Evolutionary conservation across 2,888 invertebrate species (phyloP).

Genomic region (Hyalella azteca): DNA sequence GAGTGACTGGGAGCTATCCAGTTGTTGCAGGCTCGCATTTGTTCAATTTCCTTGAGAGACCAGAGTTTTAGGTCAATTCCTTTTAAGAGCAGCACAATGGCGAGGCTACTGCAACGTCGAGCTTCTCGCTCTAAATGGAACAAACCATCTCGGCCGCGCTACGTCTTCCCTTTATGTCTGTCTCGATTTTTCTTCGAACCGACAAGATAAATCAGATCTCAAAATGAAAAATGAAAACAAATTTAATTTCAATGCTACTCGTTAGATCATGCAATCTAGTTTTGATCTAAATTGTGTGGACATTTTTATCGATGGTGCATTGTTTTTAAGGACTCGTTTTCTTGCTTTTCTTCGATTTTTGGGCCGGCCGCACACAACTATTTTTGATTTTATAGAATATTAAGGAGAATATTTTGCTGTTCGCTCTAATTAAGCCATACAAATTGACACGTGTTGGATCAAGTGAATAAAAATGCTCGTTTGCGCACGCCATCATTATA

Average conservation of each 20-base stretch:
- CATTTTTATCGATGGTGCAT: not conserved
- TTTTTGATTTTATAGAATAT: no score
- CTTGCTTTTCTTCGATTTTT: no score
- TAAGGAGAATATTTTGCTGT: no score
- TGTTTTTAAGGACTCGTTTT: no score
- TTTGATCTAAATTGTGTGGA: no score
- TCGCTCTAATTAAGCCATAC: no score
- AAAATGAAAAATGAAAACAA: not conserved
- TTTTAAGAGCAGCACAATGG: constrained; percentile 26
- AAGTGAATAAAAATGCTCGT: no score
- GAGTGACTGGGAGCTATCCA: not conserved
- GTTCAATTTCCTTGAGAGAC: constrained; percentile 21
- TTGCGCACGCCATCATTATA: no score
- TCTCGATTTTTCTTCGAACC: not conserved
- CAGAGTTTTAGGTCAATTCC: constrained; percentile 32
- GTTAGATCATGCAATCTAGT: no score
- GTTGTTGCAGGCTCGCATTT: constrained; percentile 22
- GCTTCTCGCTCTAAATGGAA: constrained; percentile 22
- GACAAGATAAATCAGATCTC: not conserved
- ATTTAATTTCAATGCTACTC: not conserved
- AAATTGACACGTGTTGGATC: no score
- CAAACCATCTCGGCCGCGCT: constrained; percentile 7
- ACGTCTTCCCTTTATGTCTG: not conserved
- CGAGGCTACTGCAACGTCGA: constrained; percentile 4
- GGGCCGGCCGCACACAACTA: no score